Percentiles rank a stretch among this genome's conserved stretches.
phyloP scores from a whole-genome alignment of 92 coral and sea anemone species.

The Porites divaricata region DNA sequence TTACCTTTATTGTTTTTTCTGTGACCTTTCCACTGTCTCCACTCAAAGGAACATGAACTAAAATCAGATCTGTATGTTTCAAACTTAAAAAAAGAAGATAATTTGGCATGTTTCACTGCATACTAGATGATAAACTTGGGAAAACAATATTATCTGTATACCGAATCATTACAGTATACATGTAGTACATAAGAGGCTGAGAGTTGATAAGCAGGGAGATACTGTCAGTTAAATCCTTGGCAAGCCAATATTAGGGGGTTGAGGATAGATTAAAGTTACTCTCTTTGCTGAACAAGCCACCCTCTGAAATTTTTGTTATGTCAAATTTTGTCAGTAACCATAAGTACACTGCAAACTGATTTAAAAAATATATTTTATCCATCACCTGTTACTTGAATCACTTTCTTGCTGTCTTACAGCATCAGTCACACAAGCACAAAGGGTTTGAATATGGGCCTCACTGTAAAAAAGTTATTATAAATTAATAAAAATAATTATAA shows the following conservation, averaged over 20 bases:
- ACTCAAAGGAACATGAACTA: constrained; percentile 83
- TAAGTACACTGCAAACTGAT: not conserved
- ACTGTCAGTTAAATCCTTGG: too few species aligned
- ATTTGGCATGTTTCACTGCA: not conserved
- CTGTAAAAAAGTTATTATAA: constrained; percentile 20
- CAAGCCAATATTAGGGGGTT: too few species aligned
- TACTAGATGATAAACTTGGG: not conserved
- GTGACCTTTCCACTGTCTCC: constrained; percentile 84
- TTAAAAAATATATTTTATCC: not conserved
- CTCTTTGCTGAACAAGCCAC: too few species aligned
- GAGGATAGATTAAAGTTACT: too few species aligned
- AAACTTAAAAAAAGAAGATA: constrained; percentile 40
- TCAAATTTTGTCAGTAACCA: too few species aligned
- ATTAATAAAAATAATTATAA: not conserved
- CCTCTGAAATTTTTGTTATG: not conserved
- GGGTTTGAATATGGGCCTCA: constrained; percentile 80
- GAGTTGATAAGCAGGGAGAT: too few species aligned
- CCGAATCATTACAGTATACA: too few species aligned
- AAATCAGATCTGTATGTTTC: constrained; percentile 74
- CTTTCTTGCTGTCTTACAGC: constrained; percentile 50
- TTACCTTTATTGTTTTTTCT: constrained; percentile 86
- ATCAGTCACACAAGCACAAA: constrained; percentile 76
- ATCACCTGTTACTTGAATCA: constrained; percentile 22
- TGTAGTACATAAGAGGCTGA: too few species aligned
- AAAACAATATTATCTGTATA: too few species aligned